A percentile compares a stretch with the other conserved stretches of the same genome.
These are phyloP conservation scores for Microtus agrestis DNA, from an alignment of 2,797 vertebrate genomes.

Conservation along the genomic window DNA sequence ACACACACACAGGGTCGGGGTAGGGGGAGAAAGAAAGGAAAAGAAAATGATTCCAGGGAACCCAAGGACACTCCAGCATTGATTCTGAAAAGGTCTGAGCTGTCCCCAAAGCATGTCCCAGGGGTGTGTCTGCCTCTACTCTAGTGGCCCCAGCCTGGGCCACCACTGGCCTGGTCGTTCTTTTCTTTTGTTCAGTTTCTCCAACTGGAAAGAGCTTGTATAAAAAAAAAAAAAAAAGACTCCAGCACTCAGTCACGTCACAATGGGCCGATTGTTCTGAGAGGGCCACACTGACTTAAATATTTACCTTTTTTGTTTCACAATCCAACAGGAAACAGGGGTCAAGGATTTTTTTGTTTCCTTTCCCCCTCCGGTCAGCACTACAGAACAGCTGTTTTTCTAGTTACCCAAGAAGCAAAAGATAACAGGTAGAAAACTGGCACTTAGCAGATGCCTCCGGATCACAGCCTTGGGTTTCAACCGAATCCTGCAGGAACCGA, in stretches of 20 bases:
- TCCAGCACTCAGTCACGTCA: not conserved
- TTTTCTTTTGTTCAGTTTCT: constrained; percentile 51
- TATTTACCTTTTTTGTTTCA: constrained; percentile 87
- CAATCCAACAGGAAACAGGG: constrained; percentile 86
- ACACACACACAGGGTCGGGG: not conserved
- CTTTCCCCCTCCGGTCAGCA: constrained; percentile 80
- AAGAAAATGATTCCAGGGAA: not conserved
- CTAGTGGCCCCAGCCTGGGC: not conserved
- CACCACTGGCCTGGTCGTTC: not conserved
- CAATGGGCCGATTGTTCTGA: constrained; percentile 83
- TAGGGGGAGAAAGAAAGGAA: not conserved
- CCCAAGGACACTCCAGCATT: not conserved
- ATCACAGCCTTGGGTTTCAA: not conserved
- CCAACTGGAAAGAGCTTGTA: constrained; percentile 73
- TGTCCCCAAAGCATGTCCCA: not conserved
- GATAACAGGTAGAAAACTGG: constrained; percentile 77
- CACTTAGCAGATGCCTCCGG: constrained; percentile 53
- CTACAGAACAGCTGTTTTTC: constrained; percentile 70
- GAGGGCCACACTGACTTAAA: constrained; percentile 80
- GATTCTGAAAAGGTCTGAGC: not conserved
- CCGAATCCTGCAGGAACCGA: not conserved
- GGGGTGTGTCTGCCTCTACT: not conserved
- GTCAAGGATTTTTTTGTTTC: constrained; percentile 78
- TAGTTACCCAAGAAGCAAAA: constrained; percentile 55
- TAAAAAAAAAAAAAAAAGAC: constrained; percentile 48